Percentiles rank a stretch among this genome's conserved stretches.
Conservation (phyloP, 2,888 invertebrate species). For the Choreutis nemorana region DNA sequence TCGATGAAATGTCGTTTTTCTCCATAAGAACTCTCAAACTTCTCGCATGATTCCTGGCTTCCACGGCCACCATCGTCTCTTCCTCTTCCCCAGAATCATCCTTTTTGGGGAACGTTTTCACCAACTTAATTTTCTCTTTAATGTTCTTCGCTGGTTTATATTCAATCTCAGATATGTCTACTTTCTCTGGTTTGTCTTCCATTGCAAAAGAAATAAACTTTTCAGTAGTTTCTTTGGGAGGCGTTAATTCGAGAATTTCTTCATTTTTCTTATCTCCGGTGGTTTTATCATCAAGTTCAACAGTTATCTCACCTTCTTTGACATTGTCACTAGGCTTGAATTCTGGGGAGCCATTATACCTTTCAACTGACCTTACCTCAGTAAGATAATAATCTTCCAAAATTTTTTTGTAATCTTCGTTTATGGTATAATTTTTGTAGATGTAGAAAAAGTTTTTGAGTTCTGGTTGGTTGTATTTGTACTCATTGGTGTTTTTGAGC, state of each 20-base stretch:
- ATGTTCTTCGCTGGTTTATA: slow-evolving; percentile 57
- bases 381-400: slow-evolving; percentile 68
- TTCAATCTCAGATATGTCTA: slow-evolving; percentile 34
- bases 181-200: slow-evolving; percentile 52
- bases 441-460: slow-evolving; percentile 73
- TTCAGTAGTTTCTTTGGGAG: slow-evolving; percentile 56
- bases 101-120: slow-evolving; percentile 57
- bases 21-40: slow-evolving; percentile 41
- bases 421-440: slow-evolving; percentile 70
- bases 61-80: slow-evolving; percentile 69
- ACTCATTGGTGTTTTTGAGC: slow-evolving; percentile 53
- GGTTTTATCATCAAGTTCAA: slow-evolving; percentile 34
- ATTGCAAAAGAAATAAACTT: slow-evolving; percentile 61
- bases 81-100: slow-evolving; percentile 55
- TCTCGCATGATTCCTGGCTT: slow-evolving; percentile 58
- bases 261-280: slow-evolving; percentile 29
- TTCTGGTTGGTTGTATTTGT: slow-evolving; percentile 63
- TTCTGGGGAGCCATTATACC: slow-evolving; percentile 33
- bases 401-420: slow-evolving; percentile 66
- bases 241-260: slow-evolving; percentile 35
- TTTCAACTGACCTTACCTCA: slow-evolving; percentile 67
- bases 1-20: slow-evolving; percentile 63
- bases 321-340: slow-evolving; percentile 28
- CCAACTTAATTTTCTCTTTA: slow-evolving; percentile 62
- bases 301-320: slow-evolving; percentile 28